A percentile compares a stretch with the other conserved stretches of the same genome.
Conservation (phyloP, 1,140 invertebrate genomes). For the Anastrepha obliqua region DNA sequence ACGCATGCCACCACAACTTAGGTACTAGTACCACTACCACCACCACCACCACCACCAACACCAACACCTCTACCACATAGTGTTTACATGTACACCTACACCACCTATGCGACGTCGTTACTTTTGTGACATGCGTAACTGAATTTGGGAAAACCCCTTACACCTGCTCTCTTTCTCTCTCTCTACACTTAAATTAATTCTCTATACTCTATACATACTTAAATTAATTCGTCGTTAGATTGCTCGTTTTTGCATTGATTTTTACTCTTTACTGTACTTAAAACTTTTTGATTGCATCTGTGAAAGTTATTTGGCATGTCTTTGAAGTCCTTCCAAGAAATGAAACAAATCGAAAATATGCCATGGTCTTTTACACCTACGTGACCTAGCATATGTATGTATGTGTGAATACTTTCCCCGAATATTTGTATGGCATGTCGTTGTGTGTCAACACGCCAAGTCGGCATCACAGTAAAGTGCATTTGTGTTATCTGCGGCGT, state of each 20-base stretch:
- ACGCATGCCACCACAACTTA: slow-evolving; percentile 11
- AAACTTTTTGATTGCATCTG: slow-evolving; percentile 61
- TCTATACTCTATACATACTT: neutral
- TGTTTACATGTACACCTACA: slow-evolving; percentile 7
- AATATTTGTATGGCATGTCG: neutral
- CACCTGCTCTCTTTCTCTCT: neutral
- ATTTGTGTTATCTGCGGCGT: neutral
- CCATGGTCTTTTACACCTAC: too few species aligned
- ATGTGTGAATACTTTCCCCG: neutral
- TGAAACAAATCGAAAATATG: neutral
- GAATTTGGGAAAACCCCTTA: neutral
- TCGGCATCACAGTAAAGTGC: neutral
- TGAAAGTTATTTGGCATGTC: slow-evolving; percentile 14
- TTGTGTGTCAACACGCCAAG: neutral
- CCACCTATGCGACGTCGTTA: neutral
- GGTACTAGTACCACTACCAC: neutral
- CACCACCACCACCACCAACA: neutral
- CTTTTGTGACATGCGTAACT: slow-evolving; percentile 32
- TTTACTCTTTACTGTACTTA: neutral
- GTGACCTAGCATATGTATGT: neutral
- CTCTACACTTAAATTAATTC: slow-evolving; percentile 6
- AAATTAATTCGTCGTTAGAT: slow-evolving; percentile 52
- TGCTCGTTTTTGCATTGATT: slow-evolving; percentile 34
- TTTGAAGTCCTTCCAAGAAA: slow-evolving; percentile 8
- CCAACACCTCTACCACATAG: neutral